These are phyloP conservation scores for Corythornis cristatus DNA, from an alignment of 2,113 vertebrate species.

Conservation along the genomic window DNA sequence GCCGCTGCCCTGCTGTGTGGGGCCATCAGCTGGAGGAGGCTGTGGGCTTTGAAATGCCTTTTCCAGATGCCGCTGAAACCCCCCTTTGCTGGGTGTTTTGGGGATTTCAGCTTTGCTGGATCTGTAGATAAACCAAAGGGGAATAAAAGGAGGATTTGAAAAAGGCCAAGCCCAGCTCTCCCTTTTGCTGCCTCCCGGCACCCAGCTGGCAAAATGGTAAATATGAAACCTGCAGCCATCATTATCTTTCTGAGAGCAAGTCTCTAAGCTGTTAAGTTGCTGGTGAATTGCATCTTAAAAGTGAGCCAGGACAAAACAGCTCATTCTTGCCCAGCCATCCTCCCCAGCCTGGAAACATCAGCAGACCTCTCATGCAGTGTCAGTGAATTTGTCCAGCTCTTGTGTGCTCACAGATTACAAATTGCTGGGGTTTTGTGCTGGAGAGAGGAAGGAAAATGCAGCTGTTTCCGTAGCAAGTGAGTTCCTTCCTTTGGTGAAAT, in stretches of 20 bases:
- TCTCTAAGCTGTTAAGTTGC: background rate
- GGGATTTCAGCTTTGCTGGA: background rate
- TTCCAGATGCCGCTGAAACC: background rate
- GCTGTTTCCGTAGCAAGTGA: background rate
- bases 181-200: background rate
- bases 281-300: background rate
- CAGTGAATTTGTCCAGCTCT: background rate
- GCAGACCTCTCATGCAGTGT: background rate
- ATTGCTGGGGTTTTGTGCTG: background rate
- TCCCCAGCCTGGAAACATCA: background rate
- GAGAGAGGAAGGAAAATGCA: background rate
- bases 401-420: background rate
- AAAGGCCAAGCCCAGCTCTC: background rate
- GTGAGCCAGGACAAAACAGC: background rate
- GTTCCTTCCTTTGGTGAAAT: background rate
- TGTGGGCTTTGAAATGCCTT: background rate
- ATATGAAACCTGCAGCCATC: background rate
- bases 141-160: constrained; percentile 27
- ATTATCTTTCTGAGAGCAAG: background rate
- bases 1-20: background rate
- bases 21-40: background rate
- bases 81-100: background rate
- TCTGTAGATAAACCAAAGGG: background rate
- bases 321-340: background rate
- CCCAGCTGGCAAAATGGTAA: background rate